Evolutionary conservation across 2,113 vertebrate genomes (phyloP).

Genomic region (Dunckerocampus dactyliophorus): DNA sequence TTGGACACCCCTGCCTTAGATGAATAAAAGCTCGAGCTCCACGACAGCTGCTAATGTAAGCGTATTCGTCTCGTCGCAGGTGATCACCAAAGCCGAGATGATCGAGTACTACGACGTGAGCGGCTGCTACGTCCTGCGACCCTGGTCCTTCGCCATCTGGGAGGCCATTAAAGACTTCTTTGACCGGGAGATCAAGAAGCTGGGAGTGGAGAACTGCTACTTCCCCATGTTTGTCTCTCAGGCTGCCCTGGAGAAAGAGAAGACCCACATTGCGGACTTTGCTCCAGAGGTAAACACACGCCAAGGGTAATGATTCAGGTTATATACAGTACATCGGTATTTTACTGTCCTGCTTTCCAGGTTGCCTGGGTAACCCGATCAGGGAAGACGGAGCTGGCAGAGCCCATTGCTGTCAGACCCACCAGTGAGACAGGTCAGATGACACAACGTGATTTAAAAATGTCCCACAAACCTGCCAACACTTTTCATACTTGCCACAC

Average conservation of each 20-base stretch:
- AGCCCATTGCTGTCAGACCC: slow-evolving; percentile 93
- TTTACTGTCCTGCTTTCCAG: slow-evolving; percentile 56
- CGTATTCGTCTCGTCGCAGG: slow-evolving; percentile 63
- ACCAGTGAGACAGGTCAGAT: slow-evolving; percentile 94
- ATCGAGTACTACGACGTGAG: slow-evolving; percentile 98
- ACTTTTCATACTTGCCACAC: too few species aligned
- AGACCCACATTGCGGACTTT: slow-evolving; percentile 90
- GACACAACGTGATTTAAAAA: not conserved
- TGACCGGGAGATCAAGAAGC: slow-evolving; percentile 89
- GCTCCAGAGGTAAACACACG: slow-evolving; percentile 86
- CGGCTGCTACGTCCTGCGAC: slow-evolving; percentile 94
- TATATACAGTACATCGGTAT: not conserved
- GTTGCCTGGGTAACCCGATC: slow-evolving; percentile 98
- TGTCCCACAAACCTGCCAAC: not conserved
- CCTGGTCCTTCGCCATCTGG: slow-evolving; percentile 93
- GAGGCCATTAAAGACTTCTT: slow-evolving; percentile 92
- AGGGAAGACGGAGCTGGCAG: slow-evolving; percentile 94
- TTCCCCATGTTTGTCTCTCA: slow-evolving; percentile 99
- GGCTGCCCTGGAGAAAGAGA: slow-evolving; percentile 91
- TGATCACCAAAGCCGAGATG: slow-evolving; percentile 98
- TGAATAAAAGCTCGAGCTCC: too few species aligned
- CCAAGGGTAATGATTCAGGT: not conserved
- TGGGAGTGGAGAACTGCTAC: slow-evolving; percentile 98
- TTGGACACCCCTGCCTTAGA: too few species aligned
- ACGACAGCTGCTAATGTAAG: not conserved